Base-by-base conservation (phyloP, 53 echinoderm and acorn worm species). In the Luidia sarsii region DNA sequence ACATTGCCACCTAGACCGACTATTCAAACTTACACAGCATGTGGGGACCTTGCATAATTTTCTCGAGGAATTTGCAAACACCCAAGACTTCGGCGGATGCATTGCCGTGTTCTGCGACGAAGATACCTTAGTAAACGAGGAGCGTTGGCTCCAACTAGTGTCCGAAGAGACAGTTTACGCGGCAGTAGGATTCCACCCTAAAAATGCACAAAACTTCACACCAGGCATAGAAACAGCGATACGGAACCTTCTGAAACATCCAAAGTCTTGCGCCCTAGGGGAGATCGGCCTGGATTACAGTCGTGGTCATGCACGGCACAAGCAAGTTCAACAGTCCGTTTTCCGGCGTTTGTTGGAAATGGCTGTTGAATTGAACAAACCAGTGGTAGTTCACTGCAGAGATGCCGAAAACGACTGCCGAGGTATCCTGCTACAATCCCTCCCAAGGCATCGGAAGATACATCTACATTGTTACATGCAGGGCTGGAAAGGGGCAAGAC, bases 351-450 rank as follows among this genome's bases (percentile, higher is more conserved):
- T 68, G n/a, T 31, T 68, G 30, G 2, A 13, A 2, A 30, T 68
- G 48, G 28, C 68, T 5, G 28, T 29, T 15, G 32, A 9, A 0
- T 3, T 4, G 0, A 48, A 68, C 32, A 1, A 48, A 7, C 68
- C 68, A 14, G 25, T 68, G 5, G 68, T 68, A 0, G 28, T 68
- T 2, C 68, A 68, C 30, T 68, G 68, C 3, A 68, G 56, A 27
- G 72, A 72, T 14, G 72, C 72, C 25, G 39, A 72, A 39, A 27
- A 72, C 25, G 72, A 54, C 38, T 72, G 55, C 38, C 22, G 53
- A 3, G 37, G 56, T 5, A 55, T 72, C 38, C 18, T 27, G 3
- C 54, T 21, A 37, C 16, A 54, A 14, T 15, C 25, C 39, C 54
- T 72, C 13, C 72, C 72, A 19, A 35, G 5, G 18, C 1, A 33